Base-by-base conservation (phyloP, 2,888 invertebrate genomes). In the Myopa testacea region DNA sequence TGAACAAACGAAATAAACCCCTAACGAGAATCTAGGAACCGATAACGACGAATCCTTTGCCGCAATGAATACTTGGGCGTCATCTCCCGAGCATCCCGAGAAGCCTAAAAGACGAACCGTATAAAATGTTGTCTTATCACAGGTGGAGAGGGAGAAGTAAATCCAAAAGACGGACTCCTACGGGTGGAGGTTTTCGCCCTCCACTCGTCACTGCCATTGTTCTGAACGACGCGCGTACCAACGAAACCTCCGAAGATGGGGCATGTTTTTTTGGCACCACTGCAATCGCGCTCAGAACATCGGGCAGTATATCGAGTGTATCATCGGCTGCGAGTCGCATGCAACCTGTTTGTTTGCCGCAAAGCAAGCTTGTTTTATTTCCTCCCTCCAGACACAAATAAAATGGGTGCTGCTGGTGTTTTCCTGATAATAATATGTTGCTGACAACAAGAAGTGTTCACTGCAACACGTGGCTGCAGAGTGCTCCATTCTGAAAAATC, bases 1-100 rank as follows among this genome's bases (percentile, higher is more conserved):
- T 71, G 16, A 58, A n/a, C 71, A 55, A 58, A 55, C 71, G 34
- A 19, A 58, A 62, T 73, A 19, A 73, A 19, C n/a, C n/a, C n/a
- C n/a, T 45, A 62, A 63, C 40, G 73, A 67, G 67, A 67, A 67
- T 67, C 67, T 69, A n/a, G 10, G 52, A 72, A 1, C 37, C 40
- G 58, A 60, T 60, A 67, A 38, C 70, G 40, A 67, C 67, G n/a
- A n/a, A n/a, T 67, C 38, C 40, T 67, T 67, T 19, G 40, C 16
- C 38, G 3, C 37, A 37, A 65, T 65, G 26, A 19, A 34, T 34
- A 34, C 7, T 63, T 26, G 12, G 63, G 10, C 37, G 38, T 4
- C 26, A 26, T 26, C 26, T 26, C 26, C 26, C n/a, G 14, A 37
- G 34, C 1, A 8, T 26, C 63, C 34, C 63, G 63, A 63, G 19